phyloP scores from a whole-genome alignment of 2,113 vertebrate species.

The Hydropotes inermis region DNA sequence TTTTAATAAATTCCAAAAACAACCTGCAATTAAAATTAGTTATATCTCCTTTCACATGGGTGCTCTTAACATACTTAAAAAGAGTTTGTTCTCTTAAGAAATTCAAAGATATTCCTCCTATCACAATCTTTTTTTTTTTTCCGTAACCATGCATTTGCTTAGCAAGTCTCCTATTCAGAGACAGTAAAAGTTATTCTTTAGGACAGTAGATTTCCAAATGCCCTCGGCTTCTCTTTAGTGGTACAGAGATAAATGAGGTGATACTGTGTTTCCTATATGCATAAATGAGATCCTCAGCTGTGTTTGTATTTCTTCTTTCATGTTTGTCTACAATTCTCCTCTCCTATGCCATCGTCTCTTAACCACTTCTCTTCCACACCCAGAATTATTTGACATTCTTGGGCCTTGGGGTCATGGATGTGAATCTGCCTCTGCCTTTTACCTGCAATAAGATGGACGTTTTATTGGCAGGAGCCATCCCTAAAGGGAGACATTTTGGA shows the following conservation, averaged over 20 bases:
- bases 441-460: constrained; percentile 69
- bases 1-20: constrained; percentile 46
- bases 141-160: constrained; percentile 40
- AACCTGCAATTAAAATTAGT: constrained; percentile 37
- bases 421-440: constrained; percentile 69
- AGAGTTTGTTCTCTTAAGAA: constrained; percentile 66
- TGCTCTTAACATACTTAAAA: constrained; percentile 22
- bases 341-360: constrained; percentile 63
- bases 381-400: constrained; percentile 73
- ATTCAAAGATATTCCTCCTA: constrained; percentile 32
- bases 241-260: constrained; percentile 29
- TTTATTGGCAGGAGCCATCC: constrained; percentile 62
- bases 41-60: neutral
- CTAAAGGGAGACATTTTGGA: constrained; percentile 69
- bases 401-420: constrained; percentile 58
- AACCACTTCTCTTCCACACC: constrained; percentile 73
- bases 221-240: neutral
- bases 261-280: constrained; percentile 26
- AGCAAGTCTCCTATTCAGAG: constrained; percentile 50
- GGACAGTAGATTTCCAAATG: constrained; percentile 35
- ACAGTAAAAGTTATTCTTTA: constrained; percentile 7
- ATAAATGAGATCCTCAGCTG: constrained; percentile 58
- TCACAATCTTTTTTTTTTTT: neutral
- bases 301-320: constrained; percentile 65
- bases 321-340: constrained; percentile 68